Evolutionary conservation across 2,888 invertebrate genomes (phyloP), one percentile per base, ranked within the genome.

Genomic region (Dorcus hopei): DNA sequence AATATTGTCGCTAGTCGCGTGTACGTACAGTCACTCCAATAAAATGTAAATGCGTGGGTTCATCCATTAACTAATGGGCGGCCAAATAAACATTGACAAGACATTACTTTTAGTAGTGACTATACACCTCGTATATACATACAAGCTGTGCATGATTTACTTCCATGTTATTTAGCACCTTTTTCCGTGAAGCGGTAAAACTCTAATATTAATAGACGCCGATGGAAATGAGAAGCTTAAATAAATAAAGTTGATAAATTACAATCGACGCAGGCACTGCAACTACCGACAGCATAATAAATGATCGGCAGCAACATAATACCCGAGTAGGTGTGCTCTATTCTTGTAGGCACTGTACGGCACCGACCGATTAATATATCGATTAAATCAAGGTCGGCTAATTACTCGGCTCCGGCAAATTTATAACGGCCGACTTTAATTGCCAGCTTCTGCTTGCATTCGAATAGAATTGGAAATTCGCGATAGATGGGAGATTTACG

Each of bases 281-380:
- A 51, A 51, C 51, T 51, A 51, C 51, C 38, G 51, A 51, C 51
- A 51, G 39, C 9, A 40, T 51, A 51, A 51, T 51, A 51, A 51
- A 51, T 51, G 51, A 40, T 40, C 51, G 16, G 23, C 38, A 38
- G 51, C 19, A 51, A 51, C 40, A 51, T 51, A 51, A 51, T 51
- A 51, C 11, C 39, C 38, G 39, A 39, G 51, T 51, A 51, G 51
- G 51, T 51, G 51, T 51, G 51, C 38, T 51, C 51, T 51, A 51
- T 51, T 51, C 51, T 51, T 51, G 51, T 40, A 38, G 38, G 51
- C 23, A 14, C 51, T 51, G 38, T 51, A 40, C 40, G 39, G 14
- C 40, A 51, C 6, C 19, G n/a, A 11, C 38, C 51, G 51, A 51
- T 51, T 51, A 51, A 51, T 51, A 39, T 40, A 51, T 51, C 19